Base-by-base conservation (phyloP, 2,797 vertebrate genomes). In the Scarus forsteni region DNA sequence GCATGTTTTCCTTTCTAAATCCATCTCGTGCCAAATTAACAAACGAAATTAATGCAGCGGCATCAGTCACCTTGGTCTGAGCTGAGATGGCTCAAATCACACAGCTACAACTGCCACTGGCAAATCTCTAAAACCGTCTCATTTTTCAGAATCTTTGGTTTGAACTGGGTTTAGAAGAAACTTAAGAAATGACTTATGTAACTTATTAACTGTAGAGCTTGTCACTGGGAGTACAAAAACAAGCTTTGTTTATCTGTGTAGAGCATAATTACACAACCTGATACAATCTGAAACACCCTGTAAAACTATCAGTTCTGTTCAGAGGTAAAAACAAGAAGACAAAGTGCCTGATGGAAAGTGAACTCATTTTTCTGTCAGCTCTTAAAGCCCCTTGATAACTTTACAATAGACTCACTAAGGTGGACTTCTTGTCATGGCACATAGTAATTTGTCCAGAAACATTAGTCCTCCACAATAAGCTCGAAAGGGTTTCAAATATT, bases 391-490 rank as follows among this genome's bases (percentile, higher is more conserved):
- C 54, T n/a, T 67, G 53, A 83, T 38, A 66, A 56, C 49, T 62
- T 48, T 48, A 50, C 70, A 14, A 49, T 38, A 55, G 54, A 44
- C 48, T 72, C 52, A 60, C 62, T 43, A 38, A 46, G 54, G 70
- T 64, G 36, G 65, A 56, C 38, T n/a, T 13, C 56, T 45, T 54
- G 10, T 6, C 12, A n/a, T 6, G 35, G 60, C 1, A 74, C 39
- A 43, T 40, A 36, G 42, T 3, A 36, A 52, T 55, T 81, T 12
- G 69, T 60, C 19, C 42, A 70, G 49, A 69, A 62, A 77, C 73
- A 70, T 84, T 71, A 66, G 77, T 75, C 50, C 12, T 38, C 43
- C 27, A 66, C 70, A 77, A 67, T 85, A 79, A 77, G 77, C 61
- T 77, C 69, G 36, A 74, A 77, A 69, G 48, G 40, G 54, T 57